phyloP scores from a whole-genome alignment of 2,888 invertebrate species.

The Pyrgus malvae region DNA sequence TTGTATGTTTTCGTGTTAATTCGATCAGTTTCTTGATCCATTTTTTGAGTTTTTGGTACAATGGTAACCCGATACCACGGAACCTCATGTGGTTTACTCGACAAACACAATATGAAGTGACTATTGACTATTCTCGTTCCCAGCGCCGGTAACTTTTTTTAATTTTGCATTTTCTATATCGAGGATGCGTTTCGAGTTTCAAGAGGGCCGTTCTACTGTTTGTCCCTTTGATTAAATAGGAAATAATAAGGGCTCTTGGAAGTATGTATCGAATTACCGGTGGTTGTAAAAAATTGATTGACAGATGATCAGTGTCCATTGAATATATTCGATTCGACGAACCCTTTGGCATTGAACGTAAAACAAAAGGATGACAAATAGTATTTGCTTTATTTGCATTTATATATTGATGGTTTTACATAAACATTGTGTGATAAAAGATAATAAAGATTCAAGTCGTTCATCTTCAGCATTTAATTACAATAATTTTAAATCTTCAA shows the following conservation, averaged over 20 bases:
- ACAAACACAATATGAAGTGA: conserved; percentile 79
- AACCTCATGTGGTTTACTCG: conserved; percentile 73
- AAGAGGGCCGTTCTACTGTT: conserved; percentile 52
- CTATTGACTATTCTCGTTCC: conserved; percentile 80
- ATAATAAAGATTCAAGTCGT: no score
- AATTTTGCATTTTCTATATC: conserved; percentile 70
- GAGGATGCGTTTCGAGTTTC: conserved; percentile 68
- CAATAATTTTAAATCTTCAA: no score
- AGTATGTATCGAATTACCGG: conserved; percentile 55
- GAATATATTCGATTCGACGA: conserved; percentile 16
- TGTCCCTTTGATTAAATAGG: conserved; percentile 51
- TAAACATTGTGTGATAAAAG: no score
- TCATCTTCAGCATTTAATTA: no score
- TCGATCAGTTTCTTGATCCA: conserved; percentile 23
- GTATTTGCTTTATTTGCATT: conserved; percentile 3
- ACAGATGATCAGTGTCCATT: conserved; percentile 46
- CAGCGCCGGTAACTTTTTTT: conserved; percentile 59
- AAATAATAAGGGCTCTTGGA: conserved; percentile 56
- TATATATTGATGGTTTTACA: neutral
- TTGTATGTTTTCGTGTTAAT: conserved; percentile 36
- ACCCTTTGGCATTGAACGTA: conserved; percentile 12
- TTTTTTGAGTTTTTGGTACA: conserved; percentile 38
- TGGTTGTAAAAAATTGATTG: conserved; percentile 56
- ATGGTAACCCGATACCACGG: conserved; percentile 67
- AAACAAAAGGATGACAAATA: conserved; percentile 20